Evolutionary conservation across 2,797 vertebrate genomes (phyloP), one percentile per base, ranked within the genome.

Genomic region (Enteromius unitaeniatus): DNA sequence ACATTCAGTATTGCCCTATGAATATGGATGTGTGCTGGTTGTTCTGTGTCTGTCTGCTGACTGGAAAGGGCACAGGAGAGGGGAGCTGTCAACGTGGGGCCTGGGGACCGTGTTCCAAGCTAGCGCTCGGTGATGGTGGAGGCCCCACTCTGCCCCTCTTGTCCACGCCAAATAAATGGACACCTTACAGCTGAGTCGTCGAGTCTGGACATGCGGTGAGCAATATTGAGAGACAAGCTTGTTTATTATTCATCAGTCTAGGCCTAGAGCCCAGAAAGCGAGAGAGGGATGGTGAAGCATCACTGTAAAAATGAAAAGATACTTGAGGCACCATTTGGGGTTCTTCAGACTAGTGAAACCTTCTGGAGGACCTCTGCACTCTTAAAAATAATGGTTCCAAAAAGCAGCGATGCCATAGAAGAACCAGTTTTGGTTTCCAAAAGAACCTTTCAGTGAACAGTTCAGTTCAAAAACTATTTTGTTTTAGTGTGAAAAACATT

Each of bases 121-220:
- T 8, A 69, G 64, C 5, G 37, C 31, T 88, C 60, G 85, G 74
- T 86, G 49, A 64, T 26, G 85, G 67, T 28, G 83, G 58, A 10
- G 85, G 86, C 77, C 82, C 74, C 3, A 86, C 85, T 88, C 85
- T 14, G 70, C 88, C 87, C 84, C 85, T 67, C 85, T 28, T 75
- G 82, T 90, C 91, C 85, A 80, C 55, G 65, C 74, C 83, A 89
- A 89, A 92, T 83, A 92, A 92, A 93, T 90, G 90, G 91, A 91
- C 90, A 87, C 79, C 88, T 89, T 88, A 82, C 83, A 89, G 91
- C 91, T 89, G 91, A 92, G 88, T 92, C 89, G 51, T 93, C 91
- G 88, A 85, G 82, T 91, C 85, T 76, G 86, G 88, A 87, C 87
- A 45, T 68, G 26, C 2, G 13, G 60, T 21, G 37, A 77, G 31